A percentile compares a stretch with the other conserved stretches of the same genome.
phyloP scores from a whole-genome alignment of 2,888 invertebrate genomes.

The Brachyptera risi region DNA sequence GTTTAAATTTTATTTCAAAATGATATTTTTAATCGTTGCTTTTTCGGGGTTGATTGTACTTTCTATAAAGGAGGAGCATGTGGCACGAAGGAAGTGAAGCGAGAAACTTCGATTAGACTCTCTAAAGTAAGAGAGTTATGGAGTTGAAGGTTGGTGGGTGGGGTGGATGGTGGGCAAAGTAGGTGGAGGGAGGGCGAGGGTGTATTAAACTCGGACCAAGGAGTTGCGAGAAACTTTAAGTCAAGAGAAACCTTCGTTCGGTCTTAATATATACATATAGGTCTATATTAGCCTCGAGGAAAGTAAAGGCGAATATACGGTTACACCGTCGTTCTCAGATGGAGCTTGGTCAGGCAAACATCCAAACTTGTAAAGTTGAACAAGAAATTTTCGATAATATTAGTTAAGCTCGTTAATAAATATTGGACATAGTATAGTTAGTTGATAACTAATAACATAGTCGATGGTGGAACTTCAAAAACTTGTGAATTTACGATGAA shows the following conservation, averaged over 20 bases:
- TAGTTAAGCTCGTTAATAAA: conserved; percentile 14
- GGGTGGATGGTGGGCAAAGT: neutral
- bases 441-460: no score
- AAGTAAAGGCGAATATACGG: neutral
- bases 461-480: no score
- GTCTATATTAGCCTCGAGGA: neutral
- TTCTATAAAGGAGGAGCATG: conserved; percentile 2
- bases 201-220: conserved; percentile 29
- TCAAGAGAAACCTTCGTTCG: conserved; percentile 17
- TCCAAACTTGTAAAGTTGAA: conserved; percentile 1
- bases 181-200: conserved; percentile 3
- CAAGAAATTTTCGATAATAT: neutral
- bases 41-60: no score
- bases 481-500: no score
- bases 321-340: neutral
- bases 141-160: neutral
- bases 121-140: conserved; percentile 20
- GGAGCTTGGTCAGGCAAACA: neutral
- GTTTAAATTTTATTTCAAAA: no score
- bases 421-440: no score
- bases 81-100: conserved; percentile 18
- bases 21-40: no score
- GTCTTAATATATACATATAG: conserved; percentile 10
- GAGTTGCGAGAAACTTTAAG: conserved; percentile 24
- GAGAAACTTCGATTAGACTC: conserved; percentile 21